Evolutionary conservation across 2,113 vertebrate genomes (phyloP), one percentile per base, ranked within the genome.

Genomic region (Podarcis raffonei): DNA sequence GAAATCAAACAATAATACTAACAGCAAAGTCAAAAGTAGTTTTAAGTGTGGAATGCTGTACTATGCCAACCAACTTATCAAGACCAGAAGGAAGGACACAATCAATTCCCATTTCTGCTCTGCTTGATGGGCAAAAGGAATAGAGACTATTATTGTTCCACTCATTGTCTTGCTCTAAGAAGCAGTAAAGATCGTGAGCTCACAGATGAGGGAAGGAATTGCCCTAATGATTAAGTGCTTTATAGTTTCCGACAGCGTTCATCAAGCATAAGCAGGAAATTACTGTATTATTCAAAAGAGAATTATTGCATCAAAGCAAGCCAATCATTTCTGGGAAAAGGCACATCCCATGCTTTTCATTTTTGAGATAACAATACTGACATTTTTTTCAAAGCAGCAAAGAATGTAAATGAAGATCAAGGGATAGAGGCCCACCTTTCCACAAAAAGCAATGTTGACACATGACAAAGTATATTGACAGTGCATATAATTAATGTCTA

Each of bases 401-500:
- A 80, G n/a, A 57, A 71, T 7, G 30, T 16, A 37, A 20, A 18
- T 75, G 1, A 89, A 69, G 83, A 90, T 7, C 30, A 48, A 27
- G 48, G 25, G 25, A 77, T 30, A 37, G 32, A 83, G 53, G 71
- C 53, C 68, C 25, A 1, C 1, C 83, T 88, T 87, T 71, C 35
- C 20, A 27, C 18, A 88, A 85, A 68, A 82, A 74, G 81, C 76
- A 7, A n/a, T 66, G 57, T n/a, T 87, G 25, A 39, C 5, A 72
- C 69, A 68, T 87, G 68, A 32, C 35, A 39, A 48, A 90, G 76
- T 0, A 23, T 9, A 83, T 11, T 32, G 30, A 48, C 18, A 27
- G 78, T 90, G 81, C 23, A 42, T 4, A 81, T 39, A 87, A 90
- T 86, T 87, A 85, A 78, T 30, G 83, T 13, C n/a, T 65, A 89